These are phyloP conservation scores for Polyodon spathula DNA, from an alignment of 2,113 vertebrate genomes.

Conservation along the genomic window DNA sequence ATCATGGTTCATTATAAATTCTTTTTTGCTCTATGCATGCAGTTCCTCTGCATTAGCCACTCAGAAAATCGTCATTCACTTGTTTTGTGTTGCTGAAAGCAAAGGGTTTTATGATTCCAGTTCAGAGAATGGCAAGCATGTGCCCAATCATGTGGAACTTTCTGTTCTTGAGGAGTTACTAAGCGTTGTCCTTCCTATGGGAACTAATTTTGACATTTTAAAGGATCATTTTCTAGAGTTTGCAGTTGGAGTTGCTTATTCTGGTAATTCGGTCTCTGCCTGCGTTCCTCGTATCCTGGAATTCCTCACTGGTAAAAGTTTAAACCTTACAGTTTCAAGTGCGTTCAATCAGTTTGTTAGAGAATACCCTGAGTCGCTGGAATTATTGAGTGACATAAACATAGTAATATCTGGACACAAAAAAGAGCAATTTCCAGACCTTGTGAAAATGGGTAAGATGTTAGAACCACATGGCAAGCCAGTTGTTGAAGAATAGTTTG, in stretches of 20 bases:
- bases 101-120: conserved; percentile 24
- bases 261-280: background rate
- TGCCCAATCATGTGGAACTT: conserved; percentile 16
- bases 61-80: conserved; percentile 27
- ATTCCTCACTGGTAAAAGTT: conserved; percentile 15
- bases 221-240: conserved; percentile 4
- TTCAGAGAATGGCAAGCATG: conserved; percentile 15
- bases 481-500: conserved; percentile 17
- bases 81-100: conserved; percentile 29
- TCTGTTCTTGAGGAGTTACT: rapidly evolving
- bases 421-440: background rate
- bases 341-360: conserved; percentile 6
- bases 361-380: conserved; percentile 22
- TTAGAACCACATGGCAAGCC: conserved; percentile 12
- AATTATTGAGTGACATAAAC: conserved; percentile 15
- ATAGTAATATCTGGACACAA: background rate
- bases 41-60: conserved; percentile 26
- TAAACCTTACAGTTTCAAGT: background rate
- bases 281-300: conserved; percentile 17
- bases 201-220: background rate
- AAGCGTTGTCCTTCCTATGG: background rate
- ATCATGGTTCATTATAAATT: background rate
- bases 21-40: conserved; percentile 27
- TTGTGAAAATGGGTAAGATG: background rate
- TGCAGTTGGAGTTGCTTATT: background rate